phyloP scores from a whole-genome alignment of 1,140 invertebrate genomes.

The Nixonia krombeini region DNA sequence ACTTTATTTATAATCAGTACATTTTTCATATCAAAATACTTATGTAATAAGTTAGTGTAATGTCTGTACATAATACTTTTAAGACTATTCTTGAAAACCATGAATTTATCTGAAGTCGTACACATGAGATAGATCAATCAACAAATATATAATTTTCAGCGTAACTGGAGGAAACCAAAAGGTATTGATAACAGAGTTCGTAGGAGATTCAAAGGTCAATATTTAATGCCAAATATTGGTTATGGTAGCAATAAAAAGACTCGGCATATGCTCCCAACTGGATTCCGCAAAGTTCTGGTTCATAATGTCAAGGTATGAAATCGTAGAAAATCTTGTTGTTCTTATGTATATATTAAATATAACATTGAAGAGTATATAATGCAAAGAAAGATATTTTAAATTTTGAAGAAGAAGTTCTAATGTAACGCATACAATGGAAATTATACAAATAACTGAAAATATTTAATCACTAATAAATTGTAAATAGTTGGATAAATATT shows the following conservation, averaged over 20 bases:
- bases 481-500: too few species aligned
- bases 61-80: background rate
- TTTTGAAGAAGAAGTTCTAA: too few species aligned
- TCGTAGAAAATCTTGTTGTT: too few species aligned
- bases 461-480: too few species aligned
- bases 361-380: too few species aligned
- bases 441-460: too few species aligned
- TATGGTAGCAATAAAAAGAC: slow-evolving; percentile 97
- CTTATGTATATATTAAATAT: too few species aligned
- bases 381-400: slow-evolving; percentile 3
- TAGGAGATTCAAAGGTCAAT: slow-evolving; percentile 98
- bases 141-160: slow-evolving; percentile 66
- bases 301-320: slow-evolving; percentile 88
- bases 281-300: slow-evolving; percentile 94
- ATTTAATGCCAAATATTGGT: slow-evolving; percentile 99
- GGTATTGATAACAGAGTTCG: slow-evolving; percentile 99
- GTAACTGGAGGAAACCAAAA: slow-evolving; percentile 93
- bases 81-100: background rate
- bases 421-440: too few species aligned
- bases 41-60: background rate
- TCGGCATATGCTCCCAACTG: slow-evolving; percentile 96
- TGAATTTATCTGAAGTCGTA: background rate
- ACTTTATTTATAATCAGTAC: slow-evolving; percentile 2
- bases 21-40: background rate
- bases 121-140: slow-evolving; percentile 8